Evolutionary conservation across 2,888 invertebrate species (phyloP), one percentile per base, ranked within the genome.

Genomic region (Nesidiocoris tenuis): DNA sequence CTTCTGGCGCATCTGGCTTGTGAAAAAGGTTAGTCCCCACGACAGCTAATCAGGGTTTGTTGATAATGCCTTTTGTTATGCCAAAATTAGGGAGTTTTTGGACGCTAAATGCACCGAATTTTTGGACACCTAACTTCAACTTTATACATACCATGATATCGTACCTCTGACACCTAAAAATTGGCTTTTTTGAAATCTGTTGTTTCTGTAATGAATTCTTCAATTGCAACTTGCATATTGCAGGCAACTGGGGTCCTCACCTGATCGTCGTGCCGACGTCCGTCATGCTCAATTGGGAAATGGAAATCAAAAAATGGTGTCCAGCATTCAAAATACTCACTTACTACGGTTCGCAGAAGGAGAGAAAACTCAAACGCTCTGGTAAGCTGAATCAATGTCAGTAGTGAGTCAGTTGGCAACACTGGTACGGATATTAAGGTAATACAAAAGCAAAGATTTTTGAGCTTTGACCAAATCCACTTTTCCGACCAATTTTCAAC

Each of bases 261-360:
- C 87, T 99, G 22, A 96, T 99, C 80, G 94, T 99, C 79, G 99
- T 99, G 80, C 99, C 99, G 77, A 99, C 99, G 17, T 98, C 98
- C 80, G 98, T 99, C 68, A 97, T 99, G 93, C 88, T 99, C 78
- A 99, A 99, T 86, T 99, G 99, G 99, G 99, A 99, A 86, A 96
- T 98, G 95, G 99, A 99, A 85, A 94, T 97, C 83, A 98, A 99
- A 85, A 98, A 98, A 85, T 99, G 99, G 99, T 98, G 98, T 84
- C 99, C 99, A 0, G 96, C 95, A 70, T 96, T 99, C 84, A 99
- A 99, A 87, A 95, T 99, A 82, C 88, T 99, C 80, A 98, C 98
- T 0, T 99, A 99, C 84, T 99, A 97, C 83, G 99, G 99, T 63
- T 91, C 92, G 25, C 95, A 95, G 81, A 98, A 98, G 83, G 99